Evolutionary conservation across 1,140 invertebrate genomes (phyloP).

Genomic region (Nephila pilipes): DNA sequence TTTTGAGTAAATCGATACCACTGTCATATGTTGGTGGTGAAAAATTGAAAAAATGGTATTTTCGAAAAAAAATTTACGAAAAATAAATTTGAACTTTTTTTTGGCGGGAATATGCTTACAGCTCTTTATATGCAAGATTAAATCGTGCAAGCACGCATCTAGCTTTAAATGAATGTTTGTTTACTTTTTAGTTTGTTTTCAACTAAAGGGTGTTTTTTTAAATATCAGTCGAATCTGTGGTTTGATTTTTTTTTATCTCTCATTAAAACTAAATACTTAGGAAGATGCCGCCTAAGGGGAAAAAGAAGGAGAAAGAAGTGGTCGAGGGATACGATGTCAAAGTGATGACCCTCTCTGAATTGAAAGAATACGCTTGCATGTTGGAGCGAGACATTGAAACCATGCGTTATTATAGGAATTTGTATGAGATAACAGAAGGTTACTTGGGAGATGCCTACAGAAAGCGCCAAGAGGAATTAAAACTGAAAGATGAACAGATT

Average conservation of each 20-base stretch:
- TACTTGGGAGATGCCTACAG: not conserved
- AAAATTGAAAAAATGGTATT: too few relatives aligned
- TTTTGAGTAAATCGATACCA: too few relatives aligned
- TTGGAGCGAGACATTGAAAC: constrained; percentile 53
- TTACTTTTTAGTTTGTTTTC: not conserved
- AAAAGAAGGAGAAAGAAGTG: constrained; percentile 39
- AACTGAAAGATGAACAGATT: not conserved
- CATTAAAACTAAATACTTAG: too few relatives aligned
- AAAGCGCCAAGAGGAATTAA: not conserved
- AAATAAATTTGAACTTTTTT: too few relatives aligned
- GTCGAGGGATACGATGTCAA: not conserved
- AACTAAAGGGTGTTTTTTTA: not conserved
- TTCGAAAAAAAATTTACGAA: too few relatives aligned
- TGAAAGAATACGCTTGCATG: constrained; percentile 34
- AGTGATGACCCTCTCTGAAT: not conserved
- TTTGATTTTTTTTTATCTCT: not conserved
- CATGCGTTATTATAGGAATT: constrained; percentile 25
- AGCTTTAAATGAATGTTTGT: not conserved
- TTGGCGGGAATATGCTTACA: too few relatives aligned
- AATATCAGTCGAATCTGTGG: not conserved
- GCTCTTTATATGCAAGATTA: too few relatives aligned
- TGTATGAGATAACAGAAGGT: constrained; percentile 23
- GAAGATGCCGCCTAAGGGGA: constrained; percentile 57
- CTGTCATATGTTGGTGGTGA: too few relatives aligned
- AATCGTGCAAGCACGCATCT: not conserved